phyloP scores from a whole-genome alignment of 2,113 vertebrate species.

The Rhodinocichla rosea region DNA sequence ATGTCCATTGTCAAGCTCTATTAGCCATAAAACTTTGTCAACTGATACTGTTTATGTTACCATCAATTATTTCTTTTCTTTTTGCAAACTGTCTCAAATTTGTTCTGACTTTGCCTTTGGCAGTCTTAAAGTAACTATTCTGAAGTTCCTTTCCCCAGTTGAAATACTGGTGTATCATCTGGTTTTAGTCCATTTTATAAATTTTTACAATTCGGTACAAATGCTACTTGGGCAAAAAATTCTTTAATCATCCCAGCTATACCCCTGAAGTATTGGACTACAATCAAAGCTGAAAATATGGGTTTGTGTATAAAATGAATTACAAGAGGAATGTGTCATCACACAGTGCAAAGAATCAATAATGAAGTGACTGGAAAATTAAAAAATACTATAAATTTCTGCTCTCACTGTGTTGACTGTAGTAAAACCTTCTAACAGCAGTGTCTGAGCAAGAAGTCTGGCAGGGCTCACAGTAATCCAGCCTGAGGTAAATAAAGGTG shows the following conservation, averaged over 20 bases:
- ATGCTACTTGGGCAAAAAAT: neutral
- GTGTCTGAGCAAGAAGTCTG: neutral
- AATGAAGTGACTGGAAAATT: neutral
- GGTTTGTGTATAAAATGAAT: neutral
- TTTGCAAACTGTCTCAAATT: neutral
- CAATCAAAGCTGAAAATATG: neutral
- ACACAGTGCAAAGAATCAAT: neutral
- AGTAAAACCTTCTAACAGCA: neutral
- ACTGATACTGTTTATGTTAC: neutral
- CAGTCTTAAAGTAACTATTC: neutral
- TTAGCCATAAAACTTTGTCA: neutral
- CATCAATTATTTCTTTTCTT: neutral
- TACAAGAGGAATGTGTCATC: neutral
- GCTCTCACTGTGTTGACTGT: neutral
- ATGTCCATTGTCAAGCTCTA: neutral
- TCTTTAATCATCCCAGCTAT: neutral
- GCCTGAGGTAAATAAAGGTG: slow-evolving; percentile 1
- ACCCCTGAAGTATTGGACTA: neutral
- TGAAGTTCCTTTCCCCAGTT: neutral
- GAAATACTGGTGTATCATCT: neutral
- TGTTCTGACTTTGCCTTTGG: neutral
- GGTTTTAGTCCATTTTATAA: neutral
- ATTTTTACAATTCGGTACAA: neutral
- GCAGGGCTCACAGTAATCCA: neutral
- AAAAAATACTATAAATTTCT: neutral